These are phyloP conservation scores for Saimiri boliviensis DNA, from an alignment of 2,113 vertebrate species.

Conservation along the genomic window DNA sequence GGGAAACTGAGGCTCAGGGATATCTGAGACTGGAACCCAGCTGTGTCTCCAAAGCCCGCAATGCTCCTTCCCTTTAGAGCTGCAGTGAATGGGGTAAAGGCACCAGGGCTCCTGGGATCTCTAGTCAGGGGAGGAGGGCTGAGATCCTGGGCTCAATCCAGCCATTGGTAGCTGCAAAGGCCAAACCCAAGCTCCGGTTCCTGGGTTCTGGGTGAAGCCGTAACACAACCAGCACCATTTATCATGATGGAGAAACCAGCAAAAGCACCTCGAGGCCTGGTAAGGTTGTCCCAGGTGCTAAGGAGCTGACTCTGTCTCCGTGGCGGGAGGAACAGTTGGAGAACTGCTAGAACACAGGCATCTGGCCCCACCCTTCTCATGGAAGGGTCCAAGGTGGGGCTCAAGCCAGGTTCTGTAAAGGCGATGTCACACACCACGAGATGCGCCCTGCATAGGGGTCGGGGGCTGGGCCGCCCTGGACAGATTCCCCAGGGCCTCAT, in stretches of 20 bases:
- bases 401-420: not conserved
- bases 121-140: not conserved
- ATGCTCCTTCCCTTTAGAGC: not conserved
- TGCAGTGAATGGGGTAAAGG: not conserved
- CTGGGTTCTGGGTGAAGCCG: conserved; percentile 39
- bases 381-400: not conserved
- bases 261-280: not conserved
- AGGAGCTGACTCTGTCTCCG: not conserved
- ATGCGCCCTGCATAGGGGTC: not conserved
- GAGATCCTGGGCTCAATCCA: conserved; percentile 60
- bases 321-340: not conserved
- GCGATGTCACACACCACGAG: not conserved
- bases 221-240: not conserved
- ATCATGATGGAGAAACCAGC: not conserved
- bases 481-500: not conserved
- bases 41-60: not conserved
- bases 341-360: not conserved
- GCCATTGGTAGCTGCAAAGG: conserved; percentile 72
- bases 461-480: not conserved
- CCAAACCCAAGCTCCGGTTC: conserved; percentile 69
- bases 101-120: not conserved
- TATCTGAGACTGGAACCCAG: not conserved
- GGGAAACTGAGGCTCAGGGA: not conserved
- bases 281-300: not conserved
- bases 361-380: not conserved